Evolutionary conservation across 2,888 invertebrate species (phyloP).

Genomic region (Ophion ventricosus): DNA sequence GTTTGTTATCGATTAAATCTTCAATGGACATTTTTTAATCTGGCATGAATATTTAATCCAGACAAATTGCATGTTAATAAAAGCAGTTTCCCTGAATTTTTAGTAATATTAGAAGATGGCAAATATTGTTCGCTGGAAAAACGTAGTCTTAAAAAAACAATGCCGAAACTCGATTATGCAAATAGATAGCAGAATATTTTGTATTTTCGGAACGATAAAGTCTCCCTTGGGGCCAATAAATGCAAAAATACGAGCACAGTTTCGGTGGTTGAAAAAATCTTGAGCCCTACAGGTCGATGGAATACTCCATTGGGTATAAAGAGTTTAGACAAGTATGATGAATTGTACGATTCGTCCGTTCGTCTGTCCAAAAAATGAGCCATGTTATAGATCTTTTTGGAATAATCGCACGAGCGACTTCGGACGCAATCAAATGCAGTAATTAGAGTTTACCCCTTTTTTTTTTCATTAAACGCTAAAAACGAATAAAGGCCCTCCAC

Average conservation of each 20-base stretch:
- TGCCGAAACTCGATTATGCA: not conserved
- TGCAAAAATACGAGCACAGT: not conserved
- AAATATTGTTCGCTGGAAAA: too few species aligned
- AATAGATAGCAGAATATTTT: not conserved
- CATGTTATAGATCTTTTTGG: not conserved
- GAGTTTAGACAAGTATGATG: not conserved
- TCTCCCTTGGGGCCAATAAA: not conserved
- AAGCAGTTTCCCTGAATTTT: too few species aligned
- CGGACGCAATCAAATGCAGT: not conserved
- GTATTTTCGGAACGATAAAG: not conserved
- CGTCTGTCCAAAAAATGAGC: not conserved
- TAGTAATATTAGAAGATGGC: too few species aligned
- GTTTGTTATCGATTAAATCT: too few species aligned
- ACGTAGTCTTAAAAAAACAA: not conserved
- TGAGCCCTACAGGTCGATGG: not conserved
- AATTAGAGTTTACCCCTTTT: not conserved
- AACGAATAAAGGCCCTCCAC: not conserved
- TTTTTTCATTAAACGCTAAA: constrained; percentile 19
- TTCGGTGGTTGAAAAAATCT: not conserved
- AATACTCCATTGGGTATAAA: not conserved
- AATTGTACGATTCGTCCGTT: not conserved
- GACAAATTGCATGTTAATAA: too few species aligned
- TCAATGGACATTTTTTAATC: too few species aligned
- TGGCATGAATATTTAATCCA: too few species aligned
- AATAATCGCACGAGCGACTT: not conserved